Base-by-base conservation (phyloP, 1,140 invertebrate species). In the Tachypleus tridentatus region DNA sequence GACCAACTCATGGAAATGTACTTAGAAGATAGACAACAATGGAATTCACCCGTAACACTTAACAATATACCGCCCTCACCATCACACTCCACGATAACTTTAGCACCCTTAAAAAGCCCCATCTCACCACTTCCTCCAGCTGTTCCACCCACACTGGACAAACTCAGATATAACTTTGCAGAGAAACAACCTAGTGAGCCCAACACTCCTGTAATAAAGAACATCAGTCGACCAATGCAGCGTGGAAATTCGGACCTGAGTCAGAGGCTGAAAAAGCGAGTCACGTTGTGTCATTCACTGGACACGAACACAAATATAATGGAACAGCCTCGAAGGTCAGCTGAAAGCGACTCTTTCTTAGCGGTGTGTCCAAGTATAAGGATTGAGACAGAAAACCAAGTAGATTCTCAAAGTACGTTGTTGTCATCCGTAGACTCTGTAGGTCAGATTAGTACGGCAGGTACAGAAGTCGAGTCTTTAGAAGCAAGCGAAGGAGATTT, bases 1-100 rank as follows among this genome's bases (percentile, higher is more conserved):
- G 91, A 96, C 79, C 85, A 93, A 77, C 82, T 97, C 72, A 85
- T 96, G 74, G 92, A 96, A 74, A 82, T 95, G 79, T 93, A 94
- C 76, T 84, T 91, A 82, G 90, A 93, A 77, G 91, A 95, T 29
- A 29, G 29, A 29, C 29, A 29, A 29, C 29, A 29, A 29, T 29
- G 29, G 29, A 80, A 72, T 74, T 80, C 66, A 76, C 83, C 69
- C 80, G 80, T 47, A 49, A 60, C 47, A 29, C 63, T 29, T 29
- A 29, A 29, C 29, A 29, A 29, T 29, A 29, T 29, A 29, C 29
- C 29, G 29, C n/a, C 61, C 58, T 9, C 64, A 62, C 29, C 65
- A 59, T 48, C 60, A 74, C 78, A 67, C 71, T 50, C 67, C 69
- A 29, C 59, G 56, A 49, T n/a, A 47, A 51, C 10, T 52, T 47